A percentile compares a stretch with the other conserved stretches of the same genome.
Conservation (phyloP, 2,113 vertebrate genomes). For the Phyllostomus hastatus region DNA sequence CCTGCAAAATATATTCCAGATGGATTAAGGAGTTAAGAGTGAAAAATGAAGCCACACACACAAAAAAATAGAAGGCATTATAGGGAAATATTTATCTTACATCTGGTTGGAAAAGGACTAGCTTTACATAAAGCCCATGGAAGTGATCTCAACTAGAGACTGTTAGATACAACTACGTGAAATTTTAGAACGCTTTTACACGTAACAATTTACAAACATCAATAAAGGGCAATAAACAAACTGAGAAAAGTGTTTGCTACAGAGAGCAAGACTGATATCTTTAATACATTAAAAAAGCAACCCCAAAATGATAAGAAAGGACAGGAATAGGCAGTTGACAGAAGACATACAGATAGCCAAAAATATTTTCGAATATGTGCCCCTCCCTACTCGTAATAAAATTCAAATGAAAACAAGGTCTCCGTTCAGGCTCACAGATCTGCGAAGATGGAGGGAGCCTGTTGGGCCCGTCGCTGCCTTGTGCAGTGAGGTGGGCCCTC, state of each 20-base stretch:
- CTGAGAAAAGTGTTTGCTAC: neutral
- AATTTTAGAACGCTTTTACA: neutral
- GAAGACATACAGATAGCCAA: neutral
- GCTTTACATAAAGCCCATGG: slow-evolving; percentile 10
- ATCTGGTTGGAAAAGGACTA: slow-evolving; percentile 33
- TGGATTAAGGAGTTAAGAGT: slow-evolving; percentile 70
- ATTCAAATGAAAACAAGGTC: neutral
- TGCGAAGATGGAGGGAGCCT: neutral
- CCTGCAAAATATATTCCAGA: slow-evolving; percentile 73
- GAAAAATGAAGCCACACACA: slow-evolving; percentile 64
- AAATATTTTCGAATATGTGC: neutral
- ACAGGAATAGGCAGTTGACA: neutral
- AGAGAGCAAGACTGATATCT: neutral
- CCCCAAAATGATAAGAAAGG: neutral
- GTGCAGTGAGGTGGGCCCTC: neutral
- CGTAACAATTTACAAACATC: neutral
- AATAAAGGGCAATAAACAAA: neutral
- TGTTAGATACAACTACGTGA: neutral
- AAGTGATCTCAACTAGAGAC: slow-evolving; percentile 21
- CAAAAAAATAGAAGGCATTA: slow-evolving; percentile 58
- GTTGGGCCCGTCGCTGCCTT: fast-evolving
- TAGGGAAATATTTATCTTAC: slow-evolving; percentile 55
- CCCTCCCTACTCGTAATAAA: neutral
- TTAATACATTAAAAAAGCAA: neutral
- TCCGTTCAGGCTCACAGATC: neutral